Base-by-base conservation (phyloP, 2,888 invertebrate species). In the Spatulosminthurus flaviceps region DNA sequence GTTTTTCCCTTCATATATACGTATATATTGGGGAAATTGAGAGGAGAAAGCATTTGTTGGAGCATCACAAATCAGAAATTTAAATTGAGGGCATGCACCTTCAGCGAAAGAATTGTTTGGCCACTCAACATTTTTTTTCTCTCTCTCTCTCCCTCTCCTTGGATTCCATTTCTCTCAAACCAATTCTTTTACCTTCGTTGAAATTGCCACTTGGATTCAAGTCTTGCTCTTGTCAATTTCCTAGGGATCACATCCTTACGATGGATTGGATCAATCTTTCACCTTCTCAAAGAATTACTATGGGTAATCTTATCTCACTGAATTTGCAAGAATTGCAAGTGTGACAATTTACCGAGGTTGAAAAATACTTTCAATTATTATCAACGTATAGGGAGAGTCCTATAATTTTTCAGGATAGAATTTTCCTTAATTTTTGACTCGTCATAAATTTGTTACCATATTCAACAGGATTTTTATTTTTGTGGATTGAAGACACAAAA, bases 51-150 rank as follows among this genome's bases (percentile, higher is more conserved):
- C 51, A 51, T 2, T 51, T 4, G 51, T 34, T 4, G 34, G 4
- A 9, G 34, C 34, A 34, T 19, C 16, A 19, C 51, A 51, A 60
- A 74, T 74, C 74, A 74, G 61, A 74, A 74, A 51, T 74, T 74
- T 28, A 74, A 21, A 74, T 74, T 74, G 71, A 43, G 71, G 43
- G 34, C 43, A 34, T 71, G 43, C 24, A 71, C 51, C 51, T 51
- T 51, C 51, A n/a, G 51, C 51, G n/a, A 51, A 51, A 51, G 51
- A 51, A 51, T 51, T 51, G 51, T 51, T 51, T 51, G 51, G 51
- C 51, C 51, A 51, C 7, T 51, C 51, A 51, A n/a, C n/a, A n/a
- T n/a, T n/a, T n/a, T n/a, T n/a, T n/a, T n/a, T n/a, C n/a, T n/a
- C n/a, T n/a, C n/a, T n/a, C n/a, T n/a, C n/a, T n/a, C n/a, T 51